These are phyloP conservation scores for Heterodera filipjevi DNA, from an alignment of 2,888 invertebrate species.

Conservation along the genomic window DNA sequence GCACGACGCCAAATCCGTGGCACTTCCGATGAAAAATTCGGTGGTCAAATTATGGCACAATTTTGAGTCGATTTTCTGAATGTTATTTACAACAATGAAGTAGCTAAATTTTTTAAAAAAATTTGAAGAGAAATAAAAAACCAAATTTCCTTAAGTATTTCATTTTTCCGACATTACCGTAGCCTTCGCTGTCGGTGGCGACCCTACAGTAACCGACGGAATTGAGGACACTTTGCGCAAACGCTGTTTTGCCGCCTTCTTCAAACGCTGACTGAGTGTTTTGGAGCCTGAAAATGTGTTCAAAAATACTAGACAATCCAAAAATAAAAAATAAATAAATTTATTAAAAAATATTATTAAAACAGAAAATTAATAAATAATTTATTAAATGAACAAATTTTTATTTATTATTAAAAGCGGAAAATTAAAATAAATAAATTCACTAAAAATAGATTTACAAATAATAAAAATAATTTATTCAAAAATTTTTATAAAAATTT, in stretches of 20 bases:
- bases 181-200: neutral
- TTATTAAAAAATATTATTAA: neutral
- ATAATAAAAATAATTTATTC: too few relatives aligned
- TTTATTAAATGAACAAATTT: too few relatives aligned
- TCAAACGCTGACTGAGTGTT: neutral
- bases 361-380: too few relatives aligned
- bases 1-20: conserved; percentile 4
- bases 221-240: conserved; percentile 11
- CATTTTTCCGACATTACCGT: neutral
- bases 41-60: conserved; percentile 2
- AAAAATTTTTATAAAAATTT: too few relatives aligned
- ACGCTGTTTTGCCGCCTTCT: conserved; percentile 9
- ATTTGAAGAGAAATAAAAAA: too few relatives aligned
- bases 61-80: neutral
- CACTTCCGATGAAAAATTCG: conserved; percentile 12
- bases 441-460: too few relatives aligned
- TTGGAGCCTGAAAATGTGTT: neutral
- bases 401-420: too few relatives aligned
- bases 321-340: neutral
- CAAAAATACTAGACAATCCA: neutral
- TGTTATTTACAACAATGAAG: too few relatives aligned
- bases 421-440: too few relatives aligned
- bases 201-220: conserved; percentile 3
- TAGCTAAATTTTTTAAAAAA: too few relatives aligned
- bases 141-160: too few relatives aligned